phyloP scores from a whole-genome alignment of 2,113 vertebrate species.

The Xiphophorus couchianus region DNA sequence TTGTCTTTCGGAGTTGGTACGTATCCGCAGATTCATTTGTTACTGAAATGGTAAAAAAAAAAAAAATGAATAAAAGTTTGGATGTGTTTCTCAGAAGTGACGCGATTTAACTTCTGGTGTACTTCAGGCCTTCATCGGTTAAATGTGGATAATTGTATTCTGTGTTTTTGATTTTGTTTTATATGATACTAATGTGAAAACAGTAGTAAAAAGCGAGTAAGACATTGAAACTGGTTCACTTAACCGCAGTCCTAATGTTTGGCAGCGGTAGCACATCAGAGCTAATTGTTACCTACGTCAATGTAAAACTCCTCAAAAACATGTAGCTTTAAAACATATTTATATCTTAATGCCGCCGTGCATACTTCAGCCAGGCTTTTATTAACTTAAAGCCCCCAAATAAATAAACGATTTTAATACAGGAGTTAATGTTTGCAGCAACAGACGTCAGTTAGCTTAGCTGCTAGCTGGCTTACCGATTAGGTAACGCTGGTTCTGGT shows the following conservation, averaged over 20 bases:
- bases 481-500: constrained; percentile 34
- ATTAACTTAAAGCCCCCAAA: neutral
- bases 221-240: neutral
- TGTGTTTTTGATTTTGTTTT: accelerated
- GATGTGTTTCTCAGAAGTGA: constrained; percentile 27
- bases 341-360: accelerated
- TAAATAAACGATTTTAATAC: neutral
- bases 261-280: constrained; percentile 28
- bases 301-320: neutral
- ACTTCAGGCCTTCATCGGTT: constrained; percentile 35
- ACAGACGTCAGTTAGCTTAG: constrained; percentile 3
- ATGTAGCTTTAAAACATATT: neutral
- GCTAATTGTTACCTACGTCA: constrained; percentile 69
- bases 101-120: constrained; percentile 45
- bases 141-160: neutral
- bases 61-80: neutral
- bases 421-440: neutral
- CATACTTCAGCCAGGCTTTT: accelerated
- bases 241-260: constrained; percentile 21
- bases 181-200: accelerated
- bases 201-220: neutral
- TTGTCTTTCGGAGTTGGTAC: constrained; percentile 62
- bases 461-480: constrained; percentile 23
- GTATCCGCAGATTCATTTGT: constrained; percentile 15
- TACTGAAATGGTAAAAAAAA: neutral